Conservation (phyloP, 2,113 vertebrate genomes). For the Maccullochella peelii region DNA sequence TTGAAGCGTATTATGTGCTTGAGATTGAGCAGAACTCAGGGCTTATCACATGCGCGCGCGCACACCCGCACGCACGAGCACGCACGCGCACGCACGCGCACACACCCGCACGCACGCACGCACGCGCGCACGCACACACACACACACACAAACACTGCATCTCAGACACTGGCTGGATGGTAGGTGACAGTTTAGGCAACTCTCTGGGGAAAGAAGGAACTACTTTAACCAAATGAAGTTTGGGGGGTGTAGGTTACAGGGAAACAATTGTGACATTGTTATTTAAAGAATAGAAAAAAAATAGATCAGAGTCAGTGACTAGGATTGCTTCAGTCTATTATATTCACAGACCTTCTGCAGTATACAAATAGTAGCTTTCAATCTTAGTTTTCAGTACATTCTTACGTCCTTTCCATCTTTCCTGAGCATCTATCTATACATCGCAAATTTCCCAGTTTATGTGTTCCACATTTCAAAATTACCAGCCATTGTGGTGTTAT, state of each 20-base stretch:
- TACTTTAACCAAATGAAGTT: constrained; percentile 67
- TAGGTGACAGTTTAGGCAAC: constrained; percentile 48
- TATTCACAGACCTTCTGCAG: not conserved
- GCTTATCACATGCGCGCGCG: constrained; percentile 64
- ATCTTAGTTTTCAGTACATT: not conserved
- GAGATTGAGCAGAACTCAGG: constrained; percentile 73
- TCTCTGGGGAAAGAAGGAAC: constrained; percentile 43
- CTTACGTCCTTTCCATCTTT: not conserved
- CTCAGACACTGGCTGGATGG: constrained; percentile 49
- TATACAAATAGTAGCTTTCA: not conserved
- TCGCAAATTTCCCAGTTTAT: constrained; percentile 20
- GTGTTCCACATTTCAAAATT: constrained; percentile 23
- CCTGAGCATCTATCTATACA: not conserved
- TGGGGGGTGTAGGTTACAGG: constrained; percentile 39
- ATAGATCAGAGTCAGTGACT: constrained; percentile 16
- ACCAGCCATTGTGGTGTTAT: constrained; percentile 20
- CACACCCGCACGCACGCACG: constrained; percentile 35
- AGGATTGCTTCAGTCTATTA: constrained; percentile 30
- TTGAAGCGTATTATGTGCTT: constrained; percentile 79
- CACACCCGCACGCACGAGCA: too few relatives aligned
- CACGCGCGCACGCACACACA: constrained; percentile 54
- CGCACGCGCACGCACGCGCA: too few relatives aligned
- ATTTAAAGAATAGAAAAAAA: constrained; percentile 47
- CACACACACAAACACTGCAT: constrained; percentile 43
- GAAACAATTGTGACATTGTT: constrained; percentile 53